Evolutionary conservation across 2,113 vertebrate species (phyloP).

Genomic region (Varanus komodoensis): DNA sequence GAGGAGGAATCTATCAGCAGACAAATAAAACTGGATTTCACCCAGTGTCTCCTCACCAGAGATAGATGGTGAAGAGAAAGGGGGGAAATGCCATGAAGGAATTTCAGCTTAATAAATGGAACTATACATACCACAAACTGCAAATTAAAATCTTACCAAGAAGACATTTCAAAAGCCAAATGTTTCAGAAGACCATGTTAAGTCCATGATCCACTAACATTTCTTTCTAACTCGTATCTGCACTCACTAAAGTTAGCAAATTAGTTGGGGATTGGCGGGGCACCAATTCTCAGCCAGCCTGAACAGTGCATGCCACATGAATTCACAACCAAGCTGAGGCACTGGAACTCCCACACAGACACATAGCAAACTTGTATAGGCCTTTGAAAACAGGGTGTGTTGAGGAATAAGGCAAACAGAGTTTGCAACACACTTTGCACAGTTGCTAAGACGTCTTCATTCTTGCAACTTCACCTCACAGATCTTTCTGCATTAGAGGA

Average conservation of each 20-base stretch:
- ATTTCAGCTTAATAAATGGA: not conserved
- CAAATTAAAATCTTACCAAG: not conserved
- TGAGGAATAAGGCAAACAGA: too few relatives aligned
- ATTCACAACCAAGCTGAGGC: not conserved
- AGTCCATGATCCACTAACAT: not conserved
- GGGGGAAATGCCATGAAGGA: too few relatives aligned
- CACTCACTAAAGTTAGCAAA: not conserved
- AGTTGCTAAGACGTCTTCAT: too few relatives aligned
- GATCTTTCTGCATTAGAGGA: too few relatives aligned
- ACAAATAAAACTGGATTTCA: too few relatives aligned
- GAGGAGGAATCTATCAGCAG: too few relatives aligned
- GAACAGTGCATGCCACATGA: not conserved
- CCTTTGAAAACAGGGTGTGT: too few relatives aligned
- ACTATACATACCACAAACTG: not conserved
- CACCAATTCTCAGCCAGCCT: not conserved
- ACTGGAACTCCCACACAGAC: not conserved
- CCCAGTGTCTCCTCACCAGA: too few relatives aligned
- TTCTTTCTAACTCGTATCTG: not conserved
- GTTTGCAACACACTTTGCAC: too few relatives aligned
- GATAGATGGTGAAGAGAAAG: too few relatives aligned
- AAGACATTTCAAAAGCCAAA: not conserved
- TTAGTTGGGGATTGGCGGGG: not conserved
- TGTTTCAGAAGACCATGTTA: not conserved
- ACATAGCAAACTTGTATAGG: not conserved
- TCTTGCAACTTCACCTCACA: too few relatives aligned